phyloP scores from a whole-genome alignment of 2,113 vertebrate species.

The Herpetotheres cachinnans region DNA sequence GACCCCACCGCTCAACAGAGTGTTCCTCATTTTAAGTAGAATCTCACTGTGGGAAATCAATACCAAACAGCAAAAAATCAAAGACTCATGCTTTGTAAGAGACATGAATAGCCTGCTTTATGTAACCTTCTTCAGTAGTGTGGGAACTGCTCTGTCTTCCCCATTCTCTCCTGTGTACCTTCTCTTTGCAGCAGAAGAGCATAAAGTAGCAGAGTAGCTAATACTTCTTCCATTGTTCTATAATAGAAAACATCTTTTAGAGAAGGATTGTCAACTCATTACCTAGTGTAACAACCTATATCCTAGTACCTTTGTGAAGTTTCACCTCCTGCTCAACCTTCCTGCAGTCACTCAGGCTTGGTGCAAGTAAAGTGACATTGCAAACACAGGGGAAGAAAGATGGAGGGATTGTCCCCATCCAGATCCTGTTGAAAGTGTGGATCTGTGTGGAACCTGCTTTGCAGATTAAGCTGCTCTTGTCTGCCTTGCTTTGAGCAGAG shows the following conservation, averaged over 20 bases:
- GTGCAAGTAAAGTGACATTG: not conserved
- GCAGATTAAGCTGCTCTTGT: not conserved
- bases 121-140: not conserved
- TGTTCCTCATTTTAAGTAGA: not conserved
- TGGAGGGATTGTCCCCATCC: not conserved
- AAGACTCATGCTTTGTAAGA: not conserved
- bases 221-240: not conserved
- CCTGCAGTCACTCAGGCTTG: not conserved
- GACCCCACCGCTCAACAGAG: fast-evolving
- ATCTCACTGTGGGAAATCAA: not conserved
- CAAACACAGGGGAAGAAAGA: not conserved
- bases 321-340: not conserved
- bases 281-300: not conserved
- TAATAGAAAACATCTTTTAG: not conserved
- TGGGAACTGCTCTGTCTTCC: not conserved
- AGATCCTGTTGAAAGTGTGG: not conserved
- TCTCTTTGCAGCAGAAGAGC: not conserved
- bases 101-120: not conserved
- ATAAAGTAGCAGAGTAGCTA: not conserved
- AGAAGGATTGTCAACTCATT: not conserved
- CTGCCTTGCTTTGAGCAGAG: not conserved
- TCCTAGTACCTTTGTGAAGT: not conserved
- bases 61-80: not conserved
- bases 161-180: not conserved
- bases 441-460: not conserved